Conservation (phyloP, 2,888 invertebrate genomes). For the Hesperia comma region DNA sequence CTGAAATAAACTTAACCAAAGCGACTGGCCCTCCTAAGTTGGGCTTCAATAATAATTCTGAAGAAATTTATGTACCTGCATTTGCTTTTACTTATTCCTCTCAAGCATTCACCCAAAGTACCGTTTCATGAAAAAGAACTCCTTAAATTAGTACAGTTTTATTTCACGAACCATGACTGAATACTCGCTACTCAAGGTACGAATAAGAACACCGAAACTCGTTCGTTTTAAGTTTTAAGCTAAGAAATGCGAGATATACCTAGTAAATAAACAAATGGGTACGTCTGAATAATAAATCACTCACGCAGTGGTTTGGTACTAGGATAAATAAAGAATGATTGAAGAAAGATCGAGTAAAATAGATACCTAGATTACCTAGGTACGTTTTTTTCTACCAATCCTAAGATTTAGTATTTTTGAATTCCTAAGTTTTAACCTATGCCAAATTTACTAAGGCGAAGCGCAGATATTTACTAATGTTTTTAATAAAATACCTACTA, state of each 20-base stretch:
- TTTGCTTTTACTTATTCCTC: slow-evolving; percentile 39
- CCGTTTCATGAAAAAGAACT: slow-evolving; percentile 28
- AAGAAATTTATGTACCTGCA: slow-evolving; percentile 42
- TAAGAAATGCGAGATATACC: not conserved
- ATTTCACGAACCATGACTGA: slow-evolving; percentile 19
- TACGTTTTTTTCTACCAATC: no score
- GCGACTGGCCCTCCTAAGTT: slow-evolving; percentile 48
- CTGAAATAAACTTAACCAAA: slow-evolving; percentile 63
- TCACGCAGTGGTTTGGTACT: no score
- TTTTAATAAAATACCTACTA: no score
- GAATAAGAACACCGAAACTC: slow-evolving; percentile 12
- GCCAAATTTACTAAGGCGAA: no score
- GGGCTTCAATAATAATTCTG: slow-evolving; percentile 45
- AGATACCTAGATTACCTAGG: no score
- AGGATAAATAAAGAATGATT: no score
- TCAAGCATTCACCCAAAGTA: slow-evolving; percentile 31
- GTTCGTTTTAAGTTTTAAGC: not conserved
- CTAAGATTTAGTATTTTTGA: no score
- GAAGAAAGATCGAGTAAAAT: no score
- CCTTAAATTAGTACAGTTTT: slow-evolving; percentile 31
- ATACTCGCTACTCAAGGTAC: slow-evolving; percentile 22
- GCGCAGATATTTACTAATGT: no score
- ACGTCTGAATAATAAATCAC: no score
- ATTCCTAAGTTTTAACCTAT: no score
- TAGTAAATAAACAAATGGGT: no score